Evolutionary conservation across 2,113 vertebrate genomes (phyloP), one percentile per base, ranked within the genome.

Genomic region (Cololabis saira): DNA sequence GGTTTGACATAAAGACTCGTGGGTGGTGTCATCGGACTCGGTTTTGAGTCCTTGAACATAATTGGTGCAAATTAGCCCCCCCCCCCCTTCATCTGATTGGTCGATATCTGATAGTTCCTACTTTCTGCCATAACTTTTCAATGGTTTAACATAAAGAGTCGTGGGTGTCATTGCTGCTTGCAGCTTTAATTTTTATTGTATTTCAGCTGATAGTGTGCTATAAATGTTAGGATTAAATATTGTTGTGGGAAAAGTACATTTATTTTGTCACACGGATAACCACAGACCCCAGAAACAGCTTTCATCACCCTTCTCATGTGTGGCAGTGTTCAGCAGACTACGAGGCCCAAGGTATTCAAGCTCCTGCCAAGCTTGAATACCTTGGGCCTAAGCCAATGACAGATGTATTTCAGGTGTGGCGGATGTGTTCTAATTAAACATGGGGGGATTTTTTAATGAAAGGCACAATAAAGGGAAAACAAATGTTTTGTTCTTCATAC

Each of bases 351-450:
- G 53, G 66, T 37, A 37, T 37, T 37, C 6, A 37, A 37, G 33
- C 33, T 37, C 33, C 27, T 71, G 53, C 66, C 14, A 30, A 22
- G 74, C 65, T 58, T 58, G 66, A 83, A 86, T 88, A 87, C 79
- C 82, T 84, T 75, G 81, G 74, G 69, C 68, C 50, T 82, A 56
- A 61, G 73, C 68, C 81, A 80, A 71, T 72, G 69, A 84, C 84
- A 81, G 79, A 18, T 33, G 66, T 54, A 78, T 40, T 72, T 88
- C 76, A 86, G 90, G 92, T 84, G 88, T 76, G 62, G 81, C 52
- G 47, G 81, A 83, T 76, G 71, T 81, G 61, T 81, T 88, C 80
- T 91, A 90, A 93, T 93, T 89, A 92, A 90, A 80, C 86, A 84
- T 83, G 42, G 51, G 72, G 85, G 85, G 83, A 78, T 77, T 88